Evolutionary conservation across 2,888 invertebrate species (phyloP), one percentile per base, ranked within the genome.

Genomic region (Actias luna): DNA sequence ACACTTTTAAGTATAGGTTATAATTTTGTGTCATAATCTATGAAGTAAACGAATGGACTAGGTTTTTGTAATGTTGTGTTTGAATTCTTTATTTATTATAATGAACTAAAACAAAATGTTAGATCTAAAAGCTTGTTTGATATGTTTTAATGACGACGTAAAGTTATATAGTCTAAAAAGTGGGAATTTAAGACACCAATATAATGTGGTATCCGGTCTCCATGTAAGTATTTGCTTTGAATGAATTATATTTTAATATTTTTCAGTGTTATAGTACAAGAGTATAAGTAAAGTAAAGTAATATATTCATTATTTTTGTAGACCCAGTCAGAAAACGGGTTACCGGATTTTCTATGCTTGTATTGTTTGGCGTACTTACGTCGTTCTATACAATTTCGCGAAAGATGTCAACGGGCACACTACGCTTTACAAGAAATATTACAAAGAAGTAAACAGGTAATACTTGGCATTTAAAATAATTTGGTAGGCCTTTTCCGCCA

Each of bases 331-430:
- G 78, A 77, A 3, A 78, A 76, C 70, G 91, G 89, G 0, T 69
- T 90, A 67, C 89, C 90, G 4, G 79, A 84, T 62, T 87, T 86
- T 70, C 73, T 92, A 63, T 92, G 92, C 73, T 76, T 80, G 55
- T 83, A 84, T 69, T 92, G 92, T 70, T 66, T 71, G 59, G 81
- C 83, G 2, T 80, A 81, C 64, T 74, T 90, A 5, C 82, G 69
- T 69, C 78, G 78, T 3, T 89, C 77, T 59, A 79, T 76, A 59
- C 82, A 77, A 60, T 92, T 92, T 69, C 80, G 87, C 60, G 79
- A 83, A 18, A 89, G 83, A 81, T 91, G 92, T 70, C 88, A 90
- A 55, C 78, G 84, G 63, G 84, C 91, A 5, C 77, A 87, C 73
- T 92, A 79, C 69, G 71, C 82, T 39, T 73, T 92, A 58, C 77